Evolutionary conservation across 2,113 vertebrate species (phyloP), one percentile per base, ranked within the genome.

Genomic region (Pelecanoides urinatrix): DNA sequence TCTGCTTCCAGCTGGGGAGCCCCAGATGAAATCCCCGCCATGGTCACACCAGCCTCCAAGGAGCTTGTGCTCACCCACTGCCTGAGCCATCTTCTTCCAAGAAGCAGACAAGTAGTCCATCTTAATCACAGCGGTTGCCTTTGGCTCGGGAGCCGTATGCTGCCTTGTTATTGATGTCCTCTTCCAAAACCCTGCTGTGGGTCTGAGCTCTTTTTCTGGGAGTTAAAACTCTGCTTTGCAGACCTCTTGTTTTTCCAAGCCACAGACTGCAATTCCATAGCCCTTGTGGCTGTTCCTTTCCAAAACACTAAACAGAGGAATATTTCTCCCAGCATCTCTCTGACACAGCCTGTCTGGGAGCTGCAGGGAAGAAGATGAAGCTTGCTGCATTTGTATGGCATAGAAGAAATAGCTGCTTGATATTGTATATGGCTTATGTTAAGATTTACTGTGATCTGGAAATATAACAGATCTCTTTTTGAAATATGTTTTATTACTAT

Each of bases 401-500:
- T 12, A 20, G 63, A 70, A 58, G 62, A 68, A 86, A 94, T 17
- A 79, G 80, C 62, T 44, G 58, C 77, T 78, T 68, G 70, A 34
- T 88, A 76, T 38, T 65, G 89, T 73, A 79, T 18, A 2, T 36
- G 66, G 91, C 85, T 97, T 91, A 86, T 11, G 53, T 71, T 80
- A 92, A 96, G 95, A 96, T 92, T 95, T 90, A 70, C 55, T 95
- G 74, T 62, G 91, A 96, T 94, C 91, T 86, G 94, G 86, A 94
- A 94, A 94, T 91, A 88, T 67, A 90, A 65, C 91, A 53, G 67
- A 83, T 88, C 74, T 96, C 89, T 52, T 94, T 73, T 44, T 86
- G 93, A 94, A 96, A 90, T 79, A 95, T 12, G 55, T 90, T 96
- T 91, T 96, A 95, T 97, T 96, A 86, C 93, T 91, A 96, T 85